Percentiles rank a stretch among this genome's conserved stretches.
Conservation (phyloP, 2,797 vertebrate genomes). For the Phataginus tricuspis region DNA sequence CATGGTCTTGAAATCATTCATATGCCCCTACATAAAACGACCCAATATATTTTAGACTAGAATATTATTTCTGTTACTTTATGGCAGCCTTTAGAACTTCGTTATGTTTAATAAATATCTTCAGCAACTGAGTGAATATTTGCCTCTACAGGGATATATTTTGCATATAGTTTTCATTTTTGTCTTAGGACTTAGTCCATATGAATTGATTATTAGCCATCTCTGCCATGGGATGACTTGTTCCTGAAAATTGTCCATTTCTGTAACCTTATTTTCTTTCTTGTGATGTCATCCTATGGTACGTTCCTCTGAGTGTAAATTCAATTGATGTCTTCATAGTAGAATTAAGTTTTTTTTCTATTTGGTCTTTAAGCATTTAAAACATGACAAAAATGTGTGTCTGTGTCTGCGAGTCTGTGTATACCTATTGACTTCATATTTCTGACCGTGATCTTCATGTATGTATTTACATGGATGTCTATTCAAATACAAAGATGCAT, state of each 20-base stretch:
- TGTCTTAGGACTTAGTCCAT: background rate
- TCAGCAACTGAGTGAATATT: constrained; percentile 70
- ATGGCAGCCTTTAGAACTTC: background rate
- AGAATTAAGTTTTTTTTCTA: background rate
- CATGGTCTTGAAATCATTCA: constrained; percentile 64
- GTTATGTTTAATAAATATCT: constrained; percentile 20
- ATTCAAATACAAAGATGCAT: background rate
- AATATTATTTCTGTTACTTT: constrained; percentile 59
- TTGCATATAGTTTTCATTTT: background rate
- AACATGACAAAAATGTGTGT: background rate
- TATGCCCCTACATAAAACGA: constrained; percentile 60
- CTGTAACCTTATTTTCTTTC: constrained; percentile 48
- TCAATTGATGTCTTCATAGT: constrained; percentile 13
- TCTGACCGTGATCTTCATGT: background rate
- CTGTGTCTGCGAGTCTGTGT: background rate
- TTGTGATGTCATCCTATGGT: constrained; percentile 22
- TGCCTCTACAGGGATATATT: constrained; percentile 61
- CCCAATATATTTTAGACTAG: constrained; percentile 48
- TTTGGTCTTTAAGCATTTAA: background rate
- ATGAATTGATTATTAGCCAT: constrained; percentile 31
- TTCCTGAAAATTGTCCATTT: constrained; percentile 43
- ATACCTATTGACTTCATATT: background rate
- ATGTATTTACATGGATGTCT: background rate
- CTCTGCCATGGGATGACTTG: background rate
- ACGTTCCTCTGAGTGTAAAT: background rate